phyloP scores from a whole-genome alignment of 2,888 invertebrate genomes.

The Tipula vernalis region DNA sequence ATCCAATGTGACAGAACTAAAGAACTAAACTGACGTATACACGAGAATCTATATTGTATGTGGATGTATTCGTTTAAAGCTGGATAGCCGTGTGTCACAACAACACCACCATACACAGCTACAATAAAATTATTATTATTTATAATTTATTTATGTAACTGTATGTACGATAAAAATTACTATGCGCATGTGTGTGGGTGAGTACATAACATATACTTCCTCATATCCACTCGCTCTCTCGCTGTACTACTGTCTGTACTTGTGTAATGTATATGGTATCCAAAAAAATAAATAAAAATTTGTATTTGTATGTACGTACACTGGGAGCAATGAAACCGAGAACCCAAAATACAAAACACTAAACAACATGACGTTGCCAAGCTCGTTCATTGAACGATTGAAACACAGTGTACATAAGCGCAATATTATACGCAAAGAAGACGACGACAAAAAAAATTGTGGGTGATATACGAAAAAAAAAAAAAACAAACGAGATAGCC shows the following conservation, averaged over 20 bases:
- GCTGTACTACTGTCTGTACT: not conserved
- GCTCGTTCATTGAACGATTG: not conserved
- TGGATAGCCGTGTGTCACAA: slow-evolving; percentile 4
- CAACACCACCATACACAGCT: not conserved
- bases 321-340: not conserved
- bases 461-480: not conserved
- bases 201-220: not conserved
- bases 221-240: not conserved
- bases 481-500: not conserved
- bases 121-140: not conserved
- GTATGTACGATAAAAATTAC: not conserved
- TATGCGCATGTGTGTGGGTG: not conserved
- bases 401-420: not conserved
- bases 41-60: not conserved
- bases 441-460: not conserved
- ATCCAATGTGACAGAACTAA: not conserved
- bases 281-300: not conserved
- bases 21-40: not conserved
- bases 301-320: not conserved
- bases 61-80: not conserved
- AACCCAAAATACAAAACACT: slow-evolving; percentile 4
- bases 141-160: not conserved
- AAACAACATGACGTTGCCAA: not conserved
- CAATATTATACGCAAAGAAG: not conserved
- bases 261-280: not conserved